These are phyloP conservation scores for Mycetomoellerius zeteki DNA, from an alignment of 1,140 invertebrate species.

Conservation along the genomic window DNA sequence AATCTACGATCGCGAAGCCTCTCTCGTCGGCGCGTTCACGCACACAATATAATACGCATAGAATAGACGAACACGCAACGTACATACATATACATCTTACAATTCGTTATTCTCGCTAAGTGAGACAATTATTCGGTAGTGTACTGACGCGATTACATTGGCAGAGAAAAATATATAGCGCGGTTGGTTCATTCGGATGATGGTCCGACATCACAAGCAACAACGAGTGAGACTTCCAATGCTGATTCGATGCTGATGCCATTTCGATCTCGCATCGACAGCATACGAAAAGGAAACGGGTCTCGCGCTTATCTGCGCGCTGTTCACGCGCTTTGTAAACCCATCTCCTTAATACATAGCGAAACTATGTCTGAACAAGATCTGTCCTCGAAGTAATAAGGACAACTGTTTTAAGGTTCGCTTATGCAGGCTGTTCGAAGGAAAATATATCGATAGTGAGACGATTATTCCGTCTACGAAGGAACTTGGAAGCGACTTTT, in stretches of 20 bases:
- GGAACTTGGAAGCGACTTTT: conserved; percentile 24
- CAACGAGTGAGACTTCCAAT: conserved; percentile 51
- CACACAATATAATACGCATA: conserved; percentile 55
- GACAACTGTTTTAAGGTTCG: conserved; percentile 15
- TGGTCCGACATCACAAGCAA: conserved; percentile 44
- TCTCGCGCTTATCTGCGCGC: background rate
- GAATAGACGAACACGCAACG: conserved; percentile 53
- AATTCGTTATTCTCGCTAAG: conserved; percentile 53
- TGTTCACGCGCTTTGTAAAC: background rate
- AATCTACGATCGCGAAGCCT: conserved; percentile 51
- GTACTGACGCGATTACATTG: conserved; percentile 30
- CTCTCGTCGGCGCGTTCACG: conserved; percentile 54
- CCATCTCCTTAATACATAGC: background rate
- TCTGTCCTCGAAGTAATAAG: conserved; percentile 7
- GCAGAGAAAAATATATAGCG: conserved; percentile 59
- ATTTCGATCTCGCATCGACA: conserved; percentile 4
- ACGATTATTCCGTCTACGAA: conserved; percentile 5
- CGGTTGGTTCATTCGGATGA: conserved; percentile 58
- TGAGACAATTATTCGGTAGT: conserved; percentile 61
- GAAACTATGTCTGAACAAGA: conserved; percentile 29
- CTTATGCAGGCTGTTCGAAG: conserved; percentile 26
- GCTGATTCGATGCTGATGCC: background rate
- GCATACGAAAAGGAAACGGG: background rate
- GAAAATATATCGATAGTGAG: conserved; percentile 26
- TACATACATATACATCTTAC: conserved; percentile 62